A percentile compares a stretch with the other conserved stretches of the same genome.
Evolutionary conservation across 2,113 vertebrate genomes (phyloP).

Genomic region (Cyprinodon brontotheroides): DNA sequence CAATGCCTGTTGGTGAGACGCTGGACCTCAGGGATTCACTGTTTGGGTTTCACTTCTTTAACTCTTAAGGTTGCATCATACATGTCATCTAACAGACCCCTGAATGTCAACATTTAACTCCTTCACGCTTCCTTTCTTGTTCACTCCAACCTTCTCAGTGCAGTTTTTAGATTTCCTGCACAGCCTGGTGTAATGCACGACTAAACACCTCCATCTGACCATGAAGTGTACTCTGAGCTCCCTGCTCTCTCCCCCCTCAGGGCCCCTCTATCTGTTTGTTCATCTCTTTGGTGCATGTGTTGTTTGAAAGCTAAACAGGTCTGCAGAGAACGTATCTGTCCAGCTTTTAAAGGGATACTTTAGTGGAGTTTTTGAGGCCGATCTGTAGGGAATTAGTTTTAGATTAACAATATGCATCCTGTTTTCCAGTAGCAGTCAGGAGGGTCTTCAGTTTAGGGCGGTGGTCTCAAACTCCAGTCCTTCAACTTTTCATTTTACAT

Average conservation of each 20-base stretch:
- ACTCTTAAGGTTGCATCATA: background rate
- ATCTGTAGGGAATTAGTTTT: no score
- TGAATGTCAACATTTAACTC: slow-evolving; percentile 1
- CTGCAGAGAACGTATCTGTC: slow-evolving; percentile 8
- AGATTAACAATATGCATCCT: no score
- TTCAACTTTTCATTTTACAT: no score
- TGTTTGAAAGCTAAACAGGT: slow-evolving; percentile 12
- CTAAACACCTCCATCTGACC: slow-evolving; percentile 19
- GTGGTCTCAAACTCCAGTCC: no score
- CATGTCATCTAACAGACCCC: background rate
- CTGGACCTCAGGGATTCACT: background rate
- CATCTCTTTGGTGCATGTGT: slow-evolving; percentile 21
- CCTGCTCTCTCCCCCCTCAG: slow-evolving; percentile 5
- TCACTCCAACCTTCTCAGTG: background rate
- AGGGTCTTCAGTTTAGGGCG: no score
- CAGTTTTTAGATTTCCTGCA: background rate
- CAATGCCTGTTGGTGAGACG: background rate
- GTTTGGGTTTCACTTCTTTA: slow-evolving; percentile 40
- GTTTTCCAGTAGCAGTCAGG: no score
- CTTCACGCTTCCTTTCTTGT: background rate
- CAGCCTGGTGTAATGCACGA: background rate
- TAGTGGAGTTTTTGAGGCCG: no score
- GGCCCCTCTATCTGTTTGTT: slow-evolving; percentile 36
- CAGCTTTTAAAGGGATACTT: background rate
- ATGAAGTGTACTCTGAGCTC: slow-evolving; percentile 7